Conservation (phyloP, 2,797 vertebrate species). For the Momotus momota region DNA sequence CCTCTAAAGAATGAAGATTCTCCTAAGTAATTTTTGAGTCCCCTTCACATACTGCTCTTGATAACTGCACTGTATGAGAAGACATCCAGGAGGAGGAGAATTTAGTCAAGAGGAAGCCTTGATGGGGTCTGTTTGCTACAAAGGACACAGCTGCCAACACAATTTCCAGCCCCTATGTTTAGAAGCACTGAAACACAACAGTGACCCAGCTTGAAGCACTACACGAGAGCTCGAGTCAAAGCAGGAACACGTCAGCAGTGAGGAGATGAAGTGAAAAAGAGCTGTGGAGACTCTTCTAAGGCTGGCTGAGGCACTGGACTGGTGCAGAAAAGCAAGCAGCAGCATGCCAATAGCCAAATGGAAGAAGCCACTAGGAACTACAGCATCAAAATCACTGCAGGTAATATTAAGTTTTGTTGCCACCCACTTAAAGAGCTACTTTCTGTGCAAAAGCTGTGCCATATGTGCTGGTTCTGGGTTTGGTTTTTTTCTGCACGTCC, state of each 20-base stretch:
- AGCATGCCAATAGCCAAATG: neutral
- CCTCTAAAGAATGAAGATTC: neutral
- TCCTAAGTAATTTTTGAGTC: neutral
- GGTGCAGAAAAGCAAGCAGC: neutral
- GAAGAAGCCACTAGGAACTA: neutral
- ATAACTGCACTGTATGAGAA: neutral
- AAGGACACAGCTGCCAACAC: neutral
- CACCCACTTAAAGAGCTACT: neutral
- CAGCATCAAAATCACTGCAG: neutral
- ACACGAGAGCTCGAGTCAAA: neutral
- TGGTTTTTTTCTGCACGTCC: neutral
- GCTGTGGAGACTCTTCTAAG: neutral
- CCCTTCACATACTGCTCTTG: neutral
- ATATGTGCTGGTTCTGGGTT: neutral
- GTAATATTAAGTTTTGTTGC: neutral
- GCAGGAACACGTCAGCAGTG: neutral
- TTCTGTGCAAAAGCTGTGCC: neutral
- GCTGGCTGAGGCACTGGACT: neutral
- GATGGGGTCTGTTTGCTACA: neutral
- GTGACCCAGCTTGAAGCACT: neutral
- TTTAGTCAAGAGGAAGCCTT: neutral
- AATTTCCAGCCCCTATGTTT: neutral
- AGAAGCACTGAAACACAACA: neutral
- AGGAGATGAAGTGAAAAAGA: neutral
- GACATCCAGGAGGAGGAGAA: neutral